Base-by-base conservation (phyloP, 2,113 vertebrate species). In the Cyprinodon tularosa region DNA sequence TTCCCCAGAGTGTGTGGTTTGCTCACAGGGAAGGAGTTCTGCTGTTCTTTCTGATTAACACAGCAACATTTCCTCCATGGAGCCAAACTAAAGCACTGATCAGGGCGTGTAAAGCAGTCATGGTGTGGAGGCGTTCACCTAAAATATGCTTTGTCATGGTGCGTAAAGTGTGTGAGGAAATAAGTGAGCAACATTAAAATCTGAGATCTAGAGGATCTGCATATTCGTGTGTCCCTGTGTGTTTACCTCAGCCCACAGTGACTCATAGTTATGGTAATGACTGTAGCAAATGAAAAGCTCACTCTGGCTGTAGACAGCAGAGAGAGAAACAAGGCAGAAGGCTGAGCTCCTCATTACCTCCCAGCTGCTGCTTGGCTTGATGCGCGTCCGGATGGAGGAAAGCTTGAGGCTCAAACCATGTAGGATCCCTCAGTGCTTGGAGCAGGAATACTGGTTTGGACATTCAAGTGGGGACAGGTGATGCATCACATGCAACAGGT, bases 231-330 rank as follows among this genome's bases (percentile, higher is more conserved):
- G n/a, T 22, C 9, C 13, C 0, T 22, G 42, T 44, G 74, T 62
- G 47, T 64, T 60, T 63, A 74, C 53, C 45, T n/a, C 68, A 59
- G 68, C 50, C 20, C 1, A 8, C 42, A 73, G 78, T 90, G 85
- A 93, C 87, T 91, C 90, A 90, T 69, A 82, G 85, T 50, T 86
- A 64, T 78, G 73, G 68, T 84, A 86, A 89, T 82, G 80, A 80
- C 77, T 83, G 78, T 80, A 81, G 64, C 68, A 75, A 74, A 86
- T 80, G 80, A 88, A 77, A 86, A 73, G 74, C 81, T 91, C 83
- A 77, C 62, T 36, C 63, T 86, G 77, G 78, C 79, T 78, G 80
- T 81, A 17, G 36, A 48, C 53, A 48, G 66, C 45, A 53, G 80
- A 64, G 66, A 76, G 62, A 72, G 79, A 71, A 47, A 36, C 53